Evolutionary conservation across 2,888 invertebrate genomes (phyloP).

Genomic region (Clanis bilineata): DNA sequence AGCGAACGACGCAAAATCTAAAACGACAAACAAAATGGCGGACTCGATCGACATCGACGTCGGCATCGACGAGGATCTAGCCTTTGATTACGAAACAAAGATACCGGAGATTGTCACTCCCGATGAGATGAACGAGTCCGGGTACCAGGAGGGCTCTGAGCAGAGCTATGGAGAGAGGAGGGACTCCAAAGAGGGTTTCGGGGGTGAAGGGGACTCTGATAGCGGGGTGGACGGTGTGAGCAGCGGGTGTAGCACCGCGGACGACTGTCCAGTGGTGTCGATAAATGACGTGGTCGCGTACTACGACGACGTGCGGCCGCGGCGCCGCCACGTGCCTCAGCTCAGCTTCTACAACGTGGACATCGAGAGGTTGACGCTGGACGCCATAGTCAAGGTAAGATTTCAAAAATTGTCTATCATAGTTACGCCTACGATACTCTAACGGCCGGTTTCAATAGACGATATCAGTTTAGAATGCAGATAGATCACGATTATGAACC

Average conservation of each 20-base stretch:
- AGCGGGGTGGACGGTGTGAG: constrained; percentile 83
- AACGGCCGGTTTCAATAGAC: too few species aligned
- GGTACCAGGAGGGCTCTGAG: constrained; percentile 74
- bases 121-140: constrained; percentile 76
- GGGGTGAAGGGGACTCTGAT: constrained; percentile 75
- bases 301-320: constrained; percentile 71
- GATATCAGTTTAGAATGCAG: too few species aligned
- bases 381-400: constrained; percentile 69
- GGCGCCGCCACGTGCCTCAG: constrained; percentile 70
- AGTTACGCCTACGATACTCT: too few species aligned
- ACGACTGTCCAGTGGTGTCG: constrained; percentile 80
- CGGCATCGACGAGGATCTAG: constrained; percentile 62
- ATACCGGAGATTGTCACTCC: constrained; percentile 74
- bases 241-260: constrained; percentile 81
- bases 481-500: too few species aligned
- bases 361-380: constrained; percentile 70
- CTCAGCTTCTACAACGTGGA: constrained; percentile 74
- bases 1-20: constrained; percentile 25
- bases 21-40: constrained; percentile 58
- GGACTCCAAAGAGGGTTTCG: constrained; percentile 73
- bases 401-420: not conserved
- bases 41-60: constrained; percentile 59
- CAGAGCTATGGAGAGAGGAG: constrained; percentile 71
- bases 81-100: constrained; percentile 68
- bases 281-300: constrained; percentile 78